These are phyloP conservation scores for Celastrina argiolus DNA, from an alignment of 2,888 invertebrate species.

Conservation along the genomic window DNA sequence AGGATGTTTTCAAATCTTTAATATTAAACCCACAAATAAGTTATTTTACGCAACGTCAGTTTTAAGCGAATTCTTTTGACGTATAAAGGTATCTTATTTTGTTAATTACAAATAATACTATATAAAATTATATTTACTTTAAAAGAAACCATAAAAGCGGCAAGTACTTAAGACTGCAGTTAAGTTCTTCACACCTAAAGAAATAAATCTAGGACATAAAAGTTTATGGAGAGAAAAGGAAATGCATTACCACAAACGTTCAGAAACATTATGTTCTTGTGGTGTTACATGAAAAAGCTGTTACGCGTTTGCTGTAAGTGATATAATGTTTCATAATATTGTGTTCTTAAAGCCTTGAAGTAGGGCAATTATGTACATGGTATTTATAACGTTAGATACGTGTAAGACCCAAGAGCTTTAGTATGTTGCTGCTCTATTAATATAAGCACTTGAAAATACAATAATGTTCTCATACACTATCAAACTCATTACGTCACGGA, in stretches of 20 bases:
- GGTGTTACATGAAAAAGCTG: conserved; percentile 3
- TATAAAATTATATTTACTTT: neutral
- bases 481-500: neutral
- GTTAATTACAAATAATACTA: too few species aligned
- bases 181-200: neutral
- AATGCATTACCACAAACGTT: neutral
- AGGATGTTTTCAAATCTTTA: too few species aligned
- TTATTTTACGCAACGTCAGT: neutral
- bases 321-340: neutral
- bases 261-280: conserved; percentile 4
- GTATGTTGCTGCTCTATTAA: neutral
- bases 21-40: too few species aligned
- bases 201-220: conserved; percentile 3
- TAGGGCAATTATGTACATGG: neutral
- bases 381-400: neutral
- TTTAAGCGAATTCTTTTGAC: neutral
- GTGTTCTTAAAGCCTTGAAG: neutral
- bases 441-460: neutral
- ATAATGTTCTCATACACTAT: too few species aligned
- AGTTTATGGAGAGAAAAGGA: conserved; percentile 4
- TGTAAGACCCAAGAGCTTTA: conserved; percentile 2
- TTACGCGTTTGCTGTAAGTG: neutral
- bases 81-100: too few species aligned
- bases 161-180: conserved; percentile 10
- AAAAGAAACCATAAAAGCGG: neutral